Evolutionary conservation across 2,888 invertebrate species (phyloP).

Genomic region (Empis livida): DNA sequence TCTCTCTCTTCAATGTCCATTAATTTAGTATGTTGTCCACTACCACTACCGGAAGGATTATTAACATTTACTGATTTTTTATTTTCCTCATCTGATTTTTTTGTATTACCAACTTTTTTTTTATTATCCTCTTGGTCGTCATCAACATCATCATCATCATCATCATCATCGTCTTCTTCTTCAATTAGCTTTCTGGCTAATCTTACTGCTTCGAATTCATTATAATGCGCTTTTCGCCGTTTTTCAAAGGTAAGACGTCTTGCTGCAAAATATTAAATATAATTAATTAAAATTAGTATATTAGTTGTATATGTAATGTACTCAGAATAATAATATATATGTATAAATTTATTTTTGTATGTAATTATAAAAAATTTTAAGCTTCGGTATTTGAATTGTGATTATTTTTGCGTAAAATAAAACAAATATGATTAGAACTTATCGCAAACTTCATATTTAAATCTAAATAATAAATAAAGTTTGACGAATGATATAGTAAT

Average conservation of each 20-base stretch:
- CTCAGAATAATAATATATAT: no score
- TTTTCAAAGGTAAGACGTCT: conserved; percentile 73
- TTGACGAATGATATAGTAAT: no score
- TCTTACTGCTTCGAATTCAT: conserved; percentile 92
- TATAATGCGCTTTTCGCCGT: conserved; percentile 93
- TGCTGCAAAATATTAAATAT: conserved; percentile 30
- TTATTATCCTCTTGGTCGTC: conserved; percentile 10
- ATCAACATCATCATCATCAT: conserved; percentile 37
- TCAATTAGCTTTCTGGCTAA: conserved; percentile 81
- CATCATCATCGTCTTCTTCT: conserved; percentile 78
- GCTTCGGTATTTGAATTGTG: no score
- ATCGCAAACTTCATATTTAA: no score
- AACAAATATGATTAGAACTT: no score
- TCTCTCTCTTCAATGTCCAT: conserved; percentile 14
- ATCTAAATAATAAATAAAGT: no score
- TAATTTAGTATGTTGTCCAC: conserved; percentile 7
- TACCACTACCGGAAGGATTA: not conserved
- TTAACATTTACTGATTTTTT: not conserved
- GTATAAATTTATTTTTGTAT: no score
- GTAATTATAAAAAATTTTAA: no score
- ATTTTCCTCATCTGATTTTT: conserved; percentile 6
- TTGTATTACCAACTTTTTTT: conserved; percentile 6
- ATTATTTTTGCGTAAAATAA: no score
- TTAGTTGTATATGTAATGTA: no score
- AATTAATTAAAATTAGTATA: no score